Evolutionary conservation across 1,140 invertebrate species (phyloP).

Genomic region (Phocides pigmalion): DNA sequence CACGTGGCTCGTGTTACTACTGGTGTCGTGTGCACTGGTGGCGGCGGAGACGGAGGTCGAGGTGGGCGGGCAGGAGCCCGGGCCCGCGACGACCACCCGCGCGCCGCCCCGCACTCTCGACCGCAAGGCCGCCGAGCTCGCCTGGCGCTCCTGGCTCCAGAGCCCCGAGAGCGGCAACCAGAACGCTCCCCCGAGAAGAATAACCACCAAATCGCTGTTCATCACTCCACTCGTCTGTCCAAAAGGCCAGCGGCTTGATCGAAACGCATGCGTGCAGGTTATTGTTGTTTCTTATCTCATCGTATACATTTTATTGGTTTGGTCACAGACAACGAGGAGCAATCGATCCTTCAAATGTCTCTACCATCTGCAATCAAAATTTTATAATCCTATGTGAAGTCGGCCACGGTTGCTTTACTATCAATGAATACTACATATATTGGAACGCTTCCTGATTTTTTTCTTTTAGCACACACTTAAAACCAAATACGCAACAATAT

Average conservation of each 20-base stretch:
- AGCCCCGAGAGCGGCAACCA: slow-evolving; percentile 69
- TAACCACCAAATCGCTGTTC: slow-evolving; percentile 76
- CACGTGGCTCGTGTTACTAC: slow-evolving; percentile 72
- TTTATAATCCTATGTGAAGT: too few species aligned
- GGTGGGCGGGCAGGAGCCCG: slow-evolving; percentile 27
- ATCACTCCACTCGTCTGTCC: slow-evolving; percentile 72
- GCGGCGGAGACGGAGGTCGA: slow-evolving; percentile 47
- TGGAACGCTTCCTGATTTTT: too few species aligned
- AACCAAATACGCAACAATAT: too few species aligned
- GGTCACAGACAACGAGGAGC: too few species aligned
- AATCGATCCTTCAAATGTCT: too few species aligned
- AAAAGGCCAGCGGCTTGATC: slow-evolving; percentile 70
- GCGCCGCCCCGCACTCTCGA: slow-evolving; percentile 70
- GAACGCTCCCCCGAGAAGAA: slow-evolving; percentile 68
- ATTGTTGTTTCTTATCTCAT: too few species aligned
- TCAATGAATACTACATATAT: too few species aligned
- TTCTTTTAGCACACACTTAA: too few species aligned
- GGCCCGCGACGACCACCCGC: slow-evolving; percentile 58
- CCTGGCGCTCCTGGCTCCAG: slow-evolving; percentile 72
- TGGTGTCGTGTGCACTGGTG: slow-evolving; percentile 74
- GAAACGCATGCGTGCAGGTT: slow-evolving; percentile 73
- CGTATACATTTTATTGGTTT: too few species aligned
- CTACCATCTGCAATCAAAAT: too few species aligned
- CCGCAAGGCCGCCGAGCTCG: slow-evolving; percentile 68
- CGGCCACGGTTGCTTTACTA: too few species aligned